phyloP scores from a whole-genome alignment of 2,888 invertebrate species.

The Trichogramma dendrolimi region DNA sequence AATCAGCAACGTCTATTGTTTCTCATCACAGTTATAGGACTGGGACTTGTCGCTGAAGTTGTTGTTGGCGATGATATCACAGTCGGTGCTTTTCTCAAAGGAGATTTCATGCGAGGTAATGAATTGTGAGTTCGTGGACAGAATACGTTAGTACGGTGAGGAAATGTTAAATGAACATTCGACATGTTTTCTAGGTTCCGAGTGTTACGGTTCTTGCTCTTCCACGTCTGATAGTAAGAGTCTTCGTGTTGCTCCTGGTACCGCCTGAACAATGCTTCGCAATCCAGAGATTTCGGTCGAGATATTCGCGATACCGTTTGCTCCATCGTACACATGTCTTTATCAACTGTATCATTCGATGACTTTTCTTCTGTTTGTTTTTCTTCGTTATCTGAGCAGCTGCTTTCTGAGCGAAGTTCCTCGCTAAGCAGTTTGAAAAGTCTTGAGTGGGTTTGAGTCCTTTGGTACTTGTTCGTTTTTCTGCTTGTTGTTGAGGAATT shows the following conservation, averaged over 20 bases:
- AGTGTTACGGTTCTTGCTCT: slow-evolving; percentile 28
- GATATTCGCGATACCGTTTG: not conserved
- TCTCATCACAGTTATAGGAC: slow-evolving; percentile 6
- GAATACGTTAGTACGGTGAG: slow-evolving; percentile 57
- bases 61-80: slow-evolving; percentile 18
- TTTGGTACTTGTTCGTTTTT: slow-evolving; percentile 61
- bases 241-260: slow-evolving; percentile 27
- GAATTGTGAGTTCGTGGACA: slow-evolving; percentile 63
- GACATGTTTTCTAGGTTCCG: not conserved
- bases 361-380: slow-evolving; percentile 51
- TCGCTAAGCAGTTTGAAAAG: slow-evolving; percentile 65
- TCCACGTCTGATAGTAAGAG: slow-evolving; percentile 42
- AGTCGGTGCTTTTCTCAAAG: slow-evolving; percentile 21
- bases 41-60: not conserved
- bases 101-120: slow-evolving; percentile 29
- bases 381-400: not conserved
- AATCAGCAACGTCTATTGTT: slow-evolving; percentile 35
- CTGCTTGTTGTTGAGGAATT: slow-evolving; percentile 33
- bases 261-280: slow-evolving; percentile 17
- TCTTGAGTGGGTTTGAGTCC: slow-evolving; percentile 70
- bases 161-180: slow-evolving; percentile 34
- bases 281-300: slow-evolving; percentile 24
- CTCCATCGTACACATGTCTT: not conserved
- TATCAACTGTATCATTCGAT: slow-evolving; percentile 55
- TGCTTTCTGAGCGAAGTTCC: slow-evolving; percentile 46